A percentile compares a stretch with the other conserved stretches of the same genome.
Evolutionary conservation across 2,888 invertebrate species (phyloP).

Genomic region (Cloeon dipterum): DNA sequence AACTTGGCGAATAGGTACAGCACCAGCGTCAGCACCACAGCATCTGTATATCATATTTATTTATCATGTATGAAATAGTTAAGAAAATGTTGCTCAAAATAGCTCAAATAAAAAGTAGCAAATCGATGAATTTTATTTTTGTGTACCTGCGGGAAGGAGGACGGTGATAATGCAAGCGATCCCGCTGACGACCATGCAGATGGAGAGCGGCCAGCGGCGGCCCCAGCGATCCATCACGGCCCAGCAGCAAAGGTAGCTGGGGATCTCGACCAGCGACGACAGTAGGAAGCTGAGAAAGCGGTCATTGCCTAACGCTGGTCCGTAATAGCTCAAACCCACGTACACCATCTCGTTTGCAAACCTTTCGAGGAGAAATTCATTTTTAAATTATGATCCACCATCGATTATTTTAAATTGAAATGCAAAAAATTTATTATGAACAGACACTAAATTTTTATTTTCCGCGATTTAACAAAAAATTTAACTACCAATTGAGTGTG

Average conservation of each 20-base stretch:
- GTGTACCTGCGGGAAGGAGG: conserved; percentile 55
- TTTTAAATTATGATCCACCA: too few species aligned
- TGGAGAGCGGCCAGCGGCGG: conserved; percentile 66
- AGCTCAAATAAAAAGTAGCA: too few species aligned
- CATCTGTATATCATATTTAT: conserved; percentile 31
- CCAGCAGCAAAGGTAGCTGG: conserved; percentile 74
- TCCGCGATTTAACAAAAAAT: not conserved
- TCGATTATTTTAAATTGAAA: too few species aligned
- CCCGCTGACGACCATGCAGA: conserved; percentile 68
- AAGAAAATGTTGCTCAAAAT: not conserved
- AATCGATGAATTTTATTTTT: too few species aligned
- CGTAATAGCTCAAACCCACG: conserved; percentile 76
- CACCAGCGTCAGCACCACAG: conserved; percentile 43
- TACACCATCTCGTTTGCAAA: conserved; percentile 85
- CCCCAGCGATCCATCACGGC: conserved; percentile 73
- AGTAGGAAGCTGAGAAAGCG: conserved; percentile 75
- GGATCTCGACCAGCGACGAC: conserved; percentile 69
- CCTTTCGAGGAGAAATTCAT: conserved; percentile 15
- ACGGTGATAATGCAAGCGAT: conserved; percentile 67
- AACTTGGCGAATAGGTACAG: conserved; percentile 67
- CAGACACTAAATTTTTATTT: not conserved
- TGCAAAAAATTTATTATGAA: too few species aligned
- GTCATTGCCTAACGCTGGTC: conserved; percentile 66
- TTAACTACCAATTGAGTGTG: conserved; percentile 50
- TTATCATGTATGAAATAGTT: too few species aligned